A percentile compares a stretch with the other conserved stretches of the same genome.
Conservation (phyloP, 35 echinoderm and acorn worm genomes). For the Acanthaster planci region DNA sequence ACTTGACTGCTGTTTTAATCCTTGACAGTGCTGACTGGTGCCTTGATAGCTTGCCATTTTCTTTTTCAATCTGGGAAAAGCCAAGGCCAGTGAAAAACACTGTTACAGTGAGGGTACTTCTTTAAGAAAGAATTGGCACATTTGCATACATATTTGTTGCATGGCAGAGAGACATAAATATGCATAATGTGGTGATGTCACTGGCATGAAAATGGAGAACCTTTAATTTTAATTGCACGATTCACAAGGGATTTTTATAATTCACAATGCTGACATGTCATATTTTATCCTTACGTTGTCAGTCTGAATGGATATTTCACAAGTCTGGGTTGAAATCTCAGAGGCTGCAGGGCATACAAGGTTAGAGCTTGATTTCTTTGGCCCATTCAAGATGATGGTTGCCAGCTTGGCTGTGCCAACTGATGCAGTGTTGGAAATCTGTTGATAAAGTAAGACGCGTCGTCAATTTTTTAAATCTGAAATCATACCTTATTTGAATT, state of each 20-base stretch:
- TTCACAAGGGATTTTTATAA: background rate
- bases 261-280: background rate
- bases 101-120: background rate
- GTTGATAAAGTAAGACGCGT: background rate
- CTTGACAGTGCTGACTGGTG: background rate
- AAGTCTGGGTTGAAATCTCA: background rate
- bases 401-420: background rate
- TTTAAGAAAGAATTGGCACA: background rate
- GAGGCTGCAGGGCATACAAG: background rate
- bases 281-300: background rate
- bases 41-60: background rate
- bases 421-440: background rate
- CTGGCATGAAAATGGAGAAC: too few species aligned
- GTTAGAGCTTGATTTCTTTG: background rate
- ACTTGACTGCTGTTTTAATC: background rate
- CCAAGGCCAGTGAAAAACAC: too few species aligned
- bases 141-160: background rate
- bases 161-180: background rate
- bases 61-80: background rate
- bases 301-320: slow-evolving; percentile 17
- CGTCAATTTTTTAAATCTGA: too few species aligned
- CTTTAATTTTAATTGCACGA: too few species aligned
- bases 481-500: too few species aligned
- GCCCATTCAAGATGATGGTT: background rate
- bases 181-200: too few species aligned